Conservation (phyloP, 1,140 invertebrate species). For the Hylyphantes graminicola region DNA sequence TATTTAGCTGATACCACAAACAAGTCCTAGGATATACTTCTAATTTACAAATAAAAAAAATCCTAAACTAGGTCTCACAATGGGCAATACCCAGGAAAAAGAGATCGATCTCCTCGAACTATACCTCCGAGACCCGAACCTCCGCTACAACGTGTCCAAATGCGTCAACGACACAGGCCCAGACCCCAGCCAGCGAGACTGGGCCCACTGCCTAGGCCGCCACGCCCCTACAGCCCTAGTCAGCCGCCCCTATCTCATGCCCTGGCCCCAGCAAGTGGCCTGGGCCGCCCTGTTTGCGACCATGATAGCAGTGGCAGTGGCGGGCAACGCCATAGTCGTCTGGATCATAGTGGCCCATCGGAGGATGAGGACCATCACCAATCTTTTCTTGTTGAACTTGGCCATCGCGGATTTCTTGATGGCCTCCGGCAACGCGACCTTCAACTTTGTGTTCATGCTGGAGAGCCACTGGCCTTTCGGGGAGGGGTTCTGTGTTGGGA, state of each 20-base stretch:
- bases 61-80: neutral
- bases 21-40: no score
- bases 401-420: constrained; percentile 66
- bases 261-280: constrained; percentile 49
- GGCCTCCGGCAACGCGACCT: constrained; percentile 69
- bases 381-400: constrained; percentile 67
- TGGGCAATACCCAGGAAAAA: constrained; percentile 45
- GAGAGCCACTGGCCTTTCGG: constrained; percentile 86
- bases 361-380: constrained; percentile 67
- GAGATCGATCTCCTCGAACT: constrained; percentile 42
- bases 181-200: constrained; percentile 33
- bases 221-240: constrained; percentile 25
- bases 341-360: constrained; percentile 89
- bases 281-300: constrained; percentile 65
- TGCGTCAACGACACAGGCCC: constrained; percentile 32
- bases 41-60: no score
- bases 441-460: constrained; percentile 71
- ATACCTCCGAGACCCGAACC: constrained; percentile 11
- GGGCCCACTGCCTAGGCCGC: constrained; percentile 52
- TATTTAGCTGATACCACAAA: no score
- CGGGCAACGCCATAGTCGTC: constrained; percentile 86
- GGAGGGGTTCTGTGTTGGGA: constrained; percentile 83
- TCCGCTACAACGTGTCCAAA: constrained; percentile 11
- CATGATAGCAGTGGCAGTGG: constrained; percentile 81
- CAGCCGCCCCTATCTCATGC: constrained; percentile 47